phyloP scores from a whole-genome alignment of 2,888 invertebrate genomes.

The Cynaeus angustus region DNA sequence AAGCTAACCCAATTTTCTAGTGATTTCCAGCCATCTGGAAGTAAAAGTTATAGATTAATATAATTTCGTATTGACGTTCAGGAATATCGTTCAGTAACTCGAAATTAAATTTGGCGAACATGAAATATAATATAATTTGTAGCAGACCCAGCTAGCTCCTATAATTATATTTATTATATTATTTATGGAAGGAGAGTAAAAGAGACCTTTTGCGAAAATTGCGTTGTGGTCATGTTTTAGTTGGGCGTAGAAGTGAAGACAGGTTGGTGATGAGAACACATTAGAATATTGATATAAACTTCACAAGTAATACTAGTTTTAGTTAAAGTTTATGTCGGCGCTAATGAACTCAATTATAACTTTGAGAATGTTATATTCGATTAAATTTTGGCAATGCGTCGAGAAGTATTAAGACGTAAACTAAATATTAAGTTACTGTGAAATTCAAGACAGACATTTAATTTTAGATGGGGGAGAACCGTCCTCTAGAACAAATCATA shows the following conservation, averaged over 20 bases:
- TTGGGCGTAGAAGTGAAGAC: constrained; percentile 24
- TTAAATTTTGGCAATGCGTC: constrained; percentile 63
- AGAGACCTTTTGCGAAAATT: constrained; percentile 47
- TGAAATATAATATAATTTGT: constrained; percentile 65
- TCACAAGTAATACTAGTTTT: constrained; percentile 59
- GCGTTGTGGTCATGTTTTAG: constrained; percentile 49
- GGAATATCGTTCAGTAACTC: constrained; percentile 60
- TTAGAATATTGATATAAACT: constrained; percentile 59
- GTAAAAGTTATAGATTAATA: constrained; percentile 53
- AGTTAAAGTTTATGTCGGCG: constrained; percentile 58
- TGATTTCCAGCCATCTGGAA: constrained; percentile 18
- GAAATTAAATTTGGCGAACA: constrained; percentile 64
- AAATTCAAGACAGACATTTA: constrained; percentile 52
- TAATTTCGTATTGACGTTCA: constrained; percentile 61
- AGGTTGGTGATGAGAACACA: constrained; percentile 51
- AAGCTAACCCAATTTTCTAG: constrained; percentile 4
- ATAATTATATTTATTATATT: constrained; percentile 65
- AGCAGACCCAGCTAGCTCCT: constrained; percentile 56
- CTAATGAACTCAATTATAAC: constrained; percentile 61
- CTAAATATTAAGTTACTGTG: constrained; percentile 60
- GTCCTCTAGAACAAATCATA: constrained; percentile 39
- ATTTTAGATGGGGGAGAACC: constrained; percentile 44
- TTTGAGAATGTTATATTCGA: constrained; percentile 61
- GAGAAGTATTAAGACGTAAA: constrained; percentile 59
- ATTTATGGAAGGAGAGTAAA: constrained; percentile 55